These are phyloP conservation scores for Mystacornis crossleyi DNA, from an alignment of 2,113 vertebrate species.

Conservation along the genomic window DNA sequence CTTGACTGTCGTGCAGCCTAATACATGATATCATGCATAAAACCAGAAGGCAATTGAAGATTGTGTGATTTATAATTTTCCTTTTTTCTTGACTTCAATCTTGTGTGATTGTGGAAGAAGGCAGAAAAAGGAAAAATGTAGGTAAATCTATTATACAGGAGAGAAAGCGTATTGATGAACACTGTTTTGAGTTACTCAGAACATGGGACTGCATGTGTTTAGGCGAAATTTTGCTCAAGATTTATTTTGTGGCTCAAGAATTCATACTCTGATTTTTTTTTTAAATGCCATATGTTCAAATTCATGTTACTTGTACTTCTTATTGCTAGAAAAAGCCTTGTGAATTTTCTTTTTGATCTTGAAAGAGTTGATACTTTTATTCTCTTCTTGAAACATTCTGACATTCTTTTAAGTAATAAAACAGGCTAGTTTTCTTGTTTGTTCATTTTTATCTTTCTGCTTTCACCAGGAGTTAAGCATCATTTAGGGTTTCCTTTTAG, in stretches of 20 bases:
- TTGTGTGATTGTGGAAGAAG: not conserved
- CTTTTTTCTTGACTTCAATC: fast-evolving
- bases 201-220: not conserved
- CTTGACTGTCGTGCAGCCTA: fast-evolving
- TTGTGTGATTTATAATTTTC: too few relatives aligned
- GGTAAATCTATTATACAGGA: not conserved
- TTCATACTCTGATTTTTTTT: not conserved
- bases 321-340: not conserved
- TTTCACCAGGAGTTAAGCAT: not conserved
- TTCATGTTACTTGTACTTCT: not conserved
- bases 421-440: not conserved
- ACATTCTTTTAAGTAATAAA: not conserved
- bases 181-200: not conserved
- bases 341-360: not conserved
- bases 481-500: not conserved
- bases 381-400: not conserved
- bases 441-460: not conserved
- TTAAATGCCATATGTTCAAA: not conserved
- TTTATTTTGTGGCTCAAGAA: not conserved
- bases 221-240: not conserved
- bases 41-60: not conserved
- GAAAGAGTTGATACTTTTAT: not conserved
- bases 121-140: not conserved
- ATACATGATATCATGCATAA: fast-evolving
- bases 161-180: not conserved